Evolutionary conservation across 2,113 vertebrate species (phyloP).

Genomic region (Regulus satrapa): DNA sequence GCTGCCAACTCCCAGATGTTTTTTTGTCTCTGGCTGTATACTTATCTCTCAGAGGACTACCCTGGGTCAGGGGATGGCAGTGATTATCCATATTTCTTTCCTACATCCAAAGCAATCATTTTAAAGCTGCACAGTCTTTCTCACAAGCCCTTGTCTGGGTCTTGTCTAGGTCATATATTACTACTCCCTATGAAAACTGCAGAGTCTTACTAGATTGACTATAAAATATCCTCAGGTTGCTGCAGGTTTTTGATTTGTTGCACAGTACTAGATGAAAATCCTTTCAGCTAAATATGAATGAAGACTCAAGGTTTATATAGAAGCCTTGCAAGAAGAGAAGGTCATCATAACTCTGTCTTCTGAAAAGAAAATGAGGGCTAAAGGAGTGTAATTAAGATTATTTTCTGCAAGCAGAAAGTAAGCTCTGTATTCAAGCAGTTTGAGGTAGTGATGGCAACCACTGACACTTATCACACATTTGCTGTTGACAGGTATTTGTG

Average conservation of each 20-base stretch:
- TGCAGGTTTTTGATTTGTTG: slow-evolving; percentile 63
- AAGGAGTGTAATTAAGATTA: slow-evolving; percentile 4
- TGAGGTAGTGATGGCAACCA: not conserved
- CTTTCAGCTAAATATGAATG: slow-evolving; percentile 66
- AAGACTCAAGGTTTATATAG: slow-evolving; percentile 18
- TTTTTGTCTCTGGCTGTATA: slow-evolving; percentile 41
- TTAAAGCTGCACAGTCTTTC: slow-evolving; percentile 55
- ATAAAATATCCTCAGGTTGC: slow-evolving; percentile 47
- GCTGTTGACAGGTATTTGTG: not conserved
- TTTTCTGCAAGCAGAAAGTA: not conserved
- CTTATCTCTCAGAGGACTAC: slow-evolving; percentile 63
- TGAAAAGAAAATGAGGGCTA: slow-evolving; percentile 41
- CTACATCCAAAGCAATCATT: slow-evolving; percentile 58
- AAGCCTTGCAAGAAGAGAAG: slow-evolving; percentile 15
- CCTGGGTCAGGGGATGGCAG: slow-evolving; percentile 25
- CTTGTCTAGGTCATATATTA: slow-evolving; percentile 71
- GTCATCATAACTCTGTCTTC: not conserved
- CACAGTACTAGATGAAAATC: slow-evolving; percentile 53
- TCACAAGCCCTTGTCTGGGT: slow-evolving; percentile 58
- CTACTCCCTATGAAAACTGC: slow-evolving; percentile 62
- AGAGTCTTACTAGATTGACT: slow-evolving; percentile 56
- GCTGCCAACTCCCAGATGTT: slow-evolving; percentile 62
- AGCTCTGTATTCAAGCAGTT: not conserved
- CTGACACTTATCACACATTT: not conserved
- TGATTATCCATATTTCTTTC: slow-evolving; percentile 66